phyloP scores from a whole-genome alignment of 2,113 vertebrate species.

The Rhinolophus sinicus region DNA sequence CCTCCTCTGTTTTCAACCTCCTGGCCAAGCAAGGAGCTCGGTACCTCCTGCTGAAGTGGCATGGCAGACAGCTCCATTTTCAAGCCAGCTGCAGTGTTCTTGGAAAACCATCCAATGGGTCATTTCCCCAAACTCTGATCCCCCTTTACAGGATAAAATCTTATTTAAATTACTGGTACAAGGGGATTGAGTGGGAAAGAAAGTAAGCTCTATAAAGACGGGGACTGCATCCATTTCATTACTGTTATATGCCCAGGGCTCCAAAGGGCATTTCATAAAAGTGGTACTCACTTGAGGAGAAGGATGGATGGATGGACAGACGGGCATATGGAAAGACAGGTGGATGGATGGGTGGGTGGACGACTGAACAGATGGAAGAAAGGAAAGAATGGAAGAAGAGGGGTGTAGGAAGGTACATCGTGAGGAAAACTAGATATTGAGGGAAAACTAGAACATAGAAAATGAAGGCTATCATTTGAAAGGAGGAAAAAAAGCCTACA shows the following conservation, averaged over 20 bases:
- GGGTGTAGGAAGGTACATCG: neutral
- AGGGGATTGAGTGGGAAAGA: neutral
- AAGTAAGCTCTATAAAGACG: neutral
- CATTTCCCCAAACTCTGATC: neutral
- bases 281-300: neutral
- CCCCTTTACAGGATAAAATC: neutral
- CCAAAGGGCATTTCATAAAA: neutral
- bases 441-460: neutral
- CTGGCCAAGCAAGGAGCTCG: neutral
- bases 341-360: rapidly evolving
- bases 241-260: neutral
- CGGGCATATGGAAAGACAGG: rapidly evolving
- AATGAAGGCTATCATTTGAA: neutral
- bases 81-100: neutral
- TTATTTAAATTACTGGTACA: neutral
- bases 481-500: neutral
- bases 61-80: neutral
- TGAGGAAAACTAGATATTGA: neutral
- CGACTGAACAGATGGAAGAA: neutral
- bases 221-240: neutral
- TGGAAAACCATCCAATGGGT: neutral
- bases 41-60: neutral
- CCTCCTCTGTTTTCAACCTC: neutral
- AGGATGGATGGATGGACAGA: neutral
- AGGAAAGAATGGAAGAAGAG: neutral